Evolutionary conservation across 1,140 invertebrate genomes (phyloP).

Genomic region (Drosophila nigromelanica): DNA sequence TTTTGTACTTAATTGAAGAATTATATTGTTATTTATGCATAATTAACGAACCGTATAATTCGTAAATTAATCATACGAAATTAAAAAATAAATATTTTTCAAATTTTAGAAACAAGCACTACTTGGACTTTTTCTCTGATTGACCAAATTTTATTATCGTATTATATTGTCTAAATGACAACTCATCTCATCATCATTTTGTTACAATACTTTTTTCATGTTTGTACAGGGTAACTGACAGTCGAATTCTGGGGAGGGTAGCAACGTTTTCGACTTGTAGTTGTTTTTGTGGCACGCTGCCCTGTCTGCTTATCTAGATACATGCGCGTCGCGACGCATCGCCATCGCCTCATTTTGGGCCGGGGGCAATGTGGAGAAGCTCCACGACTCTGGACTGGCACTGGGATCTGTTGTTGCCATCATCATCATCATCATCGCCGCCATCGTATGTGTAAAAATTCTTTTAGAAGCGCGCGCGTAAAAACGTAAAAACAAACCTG

Average conservation of each 20-base stretch:
- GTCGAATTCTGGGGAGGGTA: not conserved
- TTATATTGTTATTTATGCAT: too few relatives aligned
- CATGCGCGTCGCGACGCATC: conserved; percentile 43
- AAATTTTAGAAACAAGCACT: too few relatives aligned
- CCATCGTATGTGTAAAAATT: conserved; percentile 62
- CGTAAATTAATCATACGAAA: too few relatives aligned
- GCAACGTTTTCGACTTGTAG: not conserved
- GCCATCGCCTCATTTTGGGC: conserved; percentile 11
- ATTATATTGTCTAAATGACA: too few relatives aligned
- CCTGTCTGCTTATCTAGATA: conserved; percentile 63
- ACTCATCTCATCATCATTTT: too few relatives aligned
- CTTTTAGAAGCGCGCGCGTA: conserved; percentile 53
- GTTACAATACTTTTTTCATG: too few relatives aligned
- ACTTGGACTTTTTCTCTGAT: too few relatives aligned
- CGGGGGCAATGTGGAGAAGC: conserved; percentile 34
- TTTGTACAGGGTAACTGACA: conserved; percentile 17
- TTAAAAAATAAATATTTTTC: too few relatives aligned
- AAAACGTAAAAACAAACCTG: conserved; percentile 63
- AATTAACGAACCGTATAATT: too few relatives aligned
- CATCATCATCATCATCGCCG: conserved; percentile 19
- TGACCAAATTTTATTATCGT: too few relatives aligned
- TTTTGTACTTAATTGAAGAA: too few relatives aligned
- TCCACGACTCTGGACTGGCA: conserved; percentile 40
- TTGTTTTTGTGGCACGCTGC: conserved; percentile 46
- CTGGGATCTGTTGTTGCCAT: conserved; percentile 45